A percentile compares a stretch with the other conserved stretches of the same genome.
Conservation (phyloP, 2,113 vertebrate genomes). For the Cynocephalus volans region DNA sequence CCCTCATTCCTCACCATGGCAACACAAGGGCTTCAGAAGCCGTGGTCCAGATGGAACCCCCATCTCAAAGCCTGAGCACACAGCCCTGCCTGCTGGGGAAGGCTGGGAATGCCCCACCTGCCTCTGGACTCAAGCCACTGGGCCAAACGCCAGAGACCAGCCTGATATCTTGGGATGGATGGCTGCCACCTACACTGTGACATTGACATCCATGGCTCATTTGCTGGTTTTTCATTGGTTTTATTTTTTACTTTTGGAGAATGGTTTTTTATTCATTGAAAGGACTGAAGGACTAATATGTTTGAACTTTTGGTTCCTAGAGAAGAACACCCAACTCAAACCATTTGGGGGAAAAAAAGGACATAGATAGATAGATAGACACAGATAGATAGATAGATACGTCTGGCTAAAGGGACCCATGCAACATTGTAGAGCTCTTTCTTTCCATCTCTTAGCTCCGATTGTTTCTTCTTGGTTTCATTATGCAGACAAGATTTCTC, state of each 20-base stretch:
- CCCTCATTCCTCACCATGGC: neutral
- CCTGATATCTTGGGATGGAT: neutral
- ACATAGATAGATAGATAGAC: neutral
- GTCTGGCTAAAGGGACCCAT: neutral
- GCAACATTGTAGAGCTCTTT: neutral
- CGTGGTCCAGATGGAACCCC: neutral
- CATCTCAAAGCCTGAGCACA: neutral
- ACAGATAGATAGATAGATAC: neutral
- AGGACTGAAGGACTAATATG: neutral
- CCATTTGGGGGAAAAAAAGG: neutral
- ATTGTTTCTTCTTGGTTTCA: conserved; percentile 14
- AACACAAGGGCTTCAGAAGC: neutral
- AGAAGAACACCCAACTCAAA: neutral
- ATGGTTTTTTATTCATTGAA: neutral
- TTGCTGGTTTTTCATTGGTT: conserved; percentile 3
- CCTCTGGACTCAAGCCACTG: neutral
- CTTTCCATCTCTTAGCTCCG: neutral
- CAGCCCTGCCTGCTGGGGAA: neutral
- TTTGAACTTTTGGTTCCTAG: conserved; percentile 29
- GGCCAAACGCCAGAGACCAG: neutral
- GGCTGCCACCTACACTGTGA: neutral
- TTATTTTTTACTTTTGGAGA: conserved; percentile 37
- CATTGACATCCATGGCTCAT: neutral
- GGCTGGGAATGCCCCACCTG: neutral
- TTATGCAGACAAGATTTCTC: conserved; percentile 32